phyloP scores from a whole-genome alignment of 1,140 invertebrate genomes.

The Adoxophyes honmai region DNA sequence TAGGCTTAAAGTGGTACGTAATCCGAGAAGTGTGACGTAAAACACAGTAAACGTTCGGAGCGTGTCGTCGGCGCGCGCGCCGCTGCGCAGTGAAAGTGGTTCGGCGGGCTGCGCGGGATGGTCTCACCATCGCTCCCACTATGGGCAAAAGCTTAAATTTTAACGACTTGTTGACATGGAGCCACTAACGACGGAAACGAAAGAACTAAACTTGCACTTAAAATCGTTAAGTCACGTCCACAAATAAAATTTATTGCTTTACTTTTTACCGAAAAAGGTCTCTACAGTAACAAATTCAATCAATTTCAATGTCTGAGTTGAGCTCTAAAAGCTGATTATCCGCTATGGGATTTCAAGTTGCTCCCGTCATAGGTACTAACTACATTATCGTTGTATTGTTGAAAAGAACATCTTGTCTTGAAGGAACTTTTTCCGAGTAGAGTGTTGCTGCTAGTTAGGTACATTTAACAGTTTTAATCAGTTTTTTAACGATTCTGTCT shows the following conservation, averaged over 20 bases:
- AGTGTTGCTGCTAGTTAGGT: no score
- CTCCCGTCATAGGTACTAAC: no score
- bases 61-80: neutral
- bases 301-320: neutral
- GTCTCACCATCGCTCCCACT: conserved; percentile 2
- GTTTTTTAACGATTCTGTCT: no score
- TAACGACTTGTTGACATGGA: conserved; percentile 4
- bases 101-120: conserved; percentile 31
- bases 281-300: neutral
- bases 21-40: conserved; percentile 5
- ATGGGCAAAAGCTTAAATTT: neutral
- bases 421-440: no score
- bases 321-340: neutral
- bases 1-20: neutral
- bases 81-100: conserved; percentile 54
- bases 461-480: no score
- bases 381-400: no score
- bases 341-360: no score
- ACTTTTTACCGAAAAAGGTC: neutral
- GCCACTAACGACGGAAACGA: neutral
- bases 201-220: neutral
- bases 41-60: neutral
- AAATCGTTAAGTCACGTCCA: neutral
- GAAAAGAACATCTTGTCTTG: no score
- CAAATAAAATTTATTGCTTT: neutral